Base-by-base conservation (phyloP, 2,797 vertebrate genomes). In the Crossoptilon crossoptilon region DNA sequence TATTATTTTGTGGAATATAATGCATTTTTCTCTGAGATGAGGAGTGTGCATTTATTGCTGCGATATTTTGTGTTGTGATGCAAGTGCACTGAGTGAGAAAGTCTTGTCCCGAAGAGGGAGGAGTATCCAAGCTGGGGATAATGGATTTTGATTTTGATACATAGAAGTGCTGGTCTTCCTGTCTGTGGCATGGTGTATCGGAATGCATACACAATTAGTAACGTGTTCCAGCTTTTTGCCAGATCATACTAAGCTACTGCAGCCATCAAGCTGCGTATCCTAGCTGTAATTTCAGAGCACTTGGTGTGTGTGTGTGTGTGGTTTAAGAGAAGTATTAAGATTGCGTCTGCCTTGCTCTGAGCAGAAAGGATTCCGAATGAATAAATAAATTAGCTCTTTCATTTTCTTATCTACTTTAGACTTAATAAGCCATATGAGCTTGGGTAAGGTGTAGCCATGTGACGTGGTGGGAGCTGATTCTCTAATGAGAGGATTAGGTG, bases 401-500 rank as follows among this genome's bases (percentile, higher is more conserved):
- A 14, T 79, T 70, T 48, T 84, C 11, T 77, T 17, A 0, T 87
- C 68, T 77, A 26, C 71, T 14, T 3, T 70, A 33, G 82, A 64
- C 37, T 44, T 87, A 59, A 78, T 0, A 0, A 83, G 76, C 31
- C 79, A 33, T 35, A 26, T 33, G 82, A 92, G 67, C 64, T 49
- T 91, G 64, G 64, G 44, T 63, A 51, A 81, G 81, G 59, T 70
- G 48, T 19, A 88, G 51, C 73, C 72, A n/a, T 15, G 76, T 90
- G 85, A 84, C 31, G 24, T 88, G 44, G 26, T 39, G 35, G 71
- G 84, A 87, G 94, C 62, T 94, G 89, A 94, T 84, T 49, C 62
- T 83, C 80, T 96, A 67, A 88, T 59, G 82, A 87, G 76, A 75
- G 88, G 92, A 90, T 97, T 95, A 96, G 64, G 37, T 93, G 85